Conservation (phyloP, 2,797 vertebrate genomes). For the Thaleichthys pacificus region DNA sequence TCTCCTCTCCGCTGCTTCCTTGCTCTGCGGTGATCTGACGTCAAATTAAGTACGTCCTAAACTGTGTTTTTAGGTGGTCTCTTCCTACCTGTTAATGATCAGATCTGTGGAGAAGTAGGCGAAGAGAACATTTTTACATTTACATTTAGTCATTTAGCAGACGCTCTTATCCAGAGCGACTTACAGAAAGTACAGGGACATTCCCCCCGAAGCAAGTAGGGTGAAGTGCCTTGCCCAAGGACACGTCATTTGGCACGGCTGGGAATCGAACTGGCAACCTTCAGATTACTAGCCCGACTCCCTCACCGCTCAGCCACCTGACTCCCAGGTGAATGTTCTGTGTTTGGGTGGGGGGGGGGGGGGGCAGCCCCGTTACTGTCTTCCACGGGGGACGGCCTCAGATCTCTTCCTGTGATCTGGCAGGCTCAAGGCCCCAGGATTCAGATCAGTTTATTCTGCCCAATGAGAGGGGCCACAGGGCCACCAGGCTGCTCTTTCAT, state of each 20-base stretch:
- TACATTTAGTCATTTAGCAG: too few relatives aligned
- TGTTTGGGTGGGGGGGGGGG: slow-evolving; percentile 7
- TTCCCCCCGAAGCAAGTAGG: too few relatives aligned
- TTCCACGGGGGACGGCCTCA: slow-evolving; percentile 34
- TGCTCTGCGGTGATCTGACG: slow-evolving; percentile 26
- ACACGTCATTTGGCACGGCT: too few relatives aligned
- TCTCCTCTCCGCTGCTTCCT: not conserved
- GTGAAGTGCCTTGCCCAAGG: too few relatives aligned
- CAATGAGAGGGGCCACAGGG: slow-evolving; percentile 41
- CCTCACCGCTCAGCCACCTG: too few relatives aligned
- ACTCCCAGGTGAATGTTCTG: not conserved
- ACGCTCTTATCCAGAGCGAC: too few relatives aligned
- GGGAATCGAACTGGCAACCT: too few relatives aligned
- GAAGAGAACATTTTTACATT: too few relatives aligned
- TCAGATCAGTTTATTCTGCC: slow-evolving; percentile 54
- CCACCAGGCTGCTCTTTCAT: slow-evolving; percentile 62
- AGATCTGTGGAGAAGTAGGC: not conserved
- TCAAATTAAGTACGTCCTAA: not conserved
- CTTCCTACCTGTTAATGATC: not conserved
- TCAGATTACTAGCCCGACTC: too few relatives aligned
- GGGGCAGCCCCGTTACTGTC: slow-evolving; percentile 1
- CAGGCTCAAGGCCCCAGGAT: slow-evolving; percentile 54
- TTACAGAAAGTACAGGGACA: too few relatives aligned
- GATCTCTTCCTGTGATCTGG: slow-evolving; percentile 56
- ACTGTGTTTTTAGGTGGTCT: not conserved